phyloP scores from a whole-genome alignment of 2,113 vertebrate genomes.

The Eretmochelys imbricata region DNA sequence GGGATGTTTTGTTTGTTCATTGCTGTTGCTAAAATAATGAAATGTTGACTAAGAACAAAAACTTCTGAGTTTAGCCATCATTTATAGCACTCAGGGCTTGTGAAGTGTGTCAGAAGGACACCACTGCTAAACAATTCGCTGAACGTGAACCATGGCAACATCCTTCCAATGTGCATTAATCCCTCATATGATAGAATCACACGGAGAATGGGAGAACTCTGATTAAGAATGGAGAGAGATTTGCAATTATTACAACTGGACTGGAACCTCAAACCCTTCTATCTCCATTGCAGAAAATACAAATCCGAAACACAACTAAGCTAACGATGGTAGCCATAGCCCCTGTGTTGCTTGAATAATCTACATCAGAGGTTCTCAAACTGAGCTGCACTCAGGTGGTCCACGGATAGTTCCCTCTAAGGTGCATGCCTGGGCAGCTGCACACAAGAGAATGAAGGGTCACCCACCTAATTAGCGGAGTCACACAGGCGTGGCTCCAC shows the following conservation, averaged over 20 bases:
- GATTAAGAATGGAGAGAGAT: not conserved
- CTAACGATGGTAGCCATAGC: not conserved
- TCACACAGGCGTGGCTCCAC: no score
- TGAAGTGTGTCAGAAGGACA: not conserved
- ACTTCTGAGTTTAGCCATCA: no score
- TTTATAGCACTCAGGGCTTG: no score
- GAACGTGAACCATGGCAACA: not conserved
- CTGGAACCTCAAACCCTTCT: not conserved
- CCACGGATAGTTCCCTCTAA: no score
- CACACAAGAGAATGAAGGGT: no score
- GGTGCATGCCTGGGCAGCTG: no score
- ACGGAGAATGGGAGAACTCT: not conserved
- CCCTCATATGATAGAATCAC: no score
- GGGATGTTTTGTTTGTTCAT: no score
- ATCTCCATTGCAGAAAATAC: not conserved
- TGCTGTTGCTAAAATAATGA: no score
- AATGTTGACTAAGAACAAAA: no score
- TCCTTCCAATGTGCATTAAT: not conserved
- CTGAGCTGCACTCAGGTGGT: no score
- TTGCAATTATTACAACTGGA: not conserved
- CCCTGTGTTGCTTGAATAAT: fast-evolving
- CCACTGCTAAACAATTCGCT: not conserved
- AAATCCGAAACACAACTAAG: not conserved
- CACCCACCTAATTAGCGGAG: no score
- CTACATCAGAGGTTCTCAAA: not conserved